These are phyloP conservation scores for Xylophagus ater DNA, from an alignment of 2,888 invertebrate species.

Conservation along the genomic window DNA sequence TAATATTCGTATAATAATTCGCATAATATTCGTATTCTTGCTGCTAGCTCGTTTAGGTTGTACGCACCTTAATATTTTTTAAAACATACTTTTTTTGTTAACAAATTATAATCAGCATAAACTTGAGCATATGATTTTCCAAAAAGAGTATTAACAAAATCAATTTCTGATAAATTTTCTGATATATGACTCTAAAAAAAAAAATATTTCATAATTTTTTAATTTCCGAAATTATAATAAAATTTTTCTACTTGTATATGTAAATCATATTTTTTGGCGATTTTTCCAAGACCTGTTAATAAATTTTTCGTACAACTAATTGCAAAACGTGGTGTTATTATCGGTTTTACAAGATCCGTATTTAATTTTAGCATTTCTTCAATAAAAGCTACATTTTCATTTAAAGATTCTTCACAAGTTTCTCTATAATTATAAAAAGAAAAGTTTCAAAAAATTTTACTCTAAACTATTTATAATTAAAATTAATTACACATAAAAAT, in stretches of 20 bases:
- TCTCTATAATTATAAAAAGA: conserved; percentile 56
- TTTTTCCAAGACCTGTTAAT: conserved; percentile 52
- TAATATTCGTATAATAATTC: no score
- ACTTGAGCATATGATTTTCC: conserved; percentile 58
- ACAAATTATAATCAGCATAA: conserved; percentile 60
- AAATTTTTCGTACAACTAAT: conserved; percentile 62
- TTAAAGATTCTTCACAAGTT: conserved; percentile 49
- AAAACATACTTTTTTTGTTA: conserved; percentile 56
- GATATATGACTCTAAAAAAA: conserved; percentile 69
- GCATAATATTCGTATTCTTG: no score
- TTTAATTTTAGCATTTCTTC: conserved; percentile 42
- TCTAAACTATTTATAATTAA: not conserved
- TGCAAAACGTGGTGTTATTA: conserved; percentile 80
- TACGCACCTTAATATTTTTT: no score
- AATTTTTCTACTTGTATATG: conserved; percentile 60
- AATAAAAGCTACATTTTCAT: conserved; percentile 53
- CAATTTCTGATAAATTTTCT: conserved; percentile 65
- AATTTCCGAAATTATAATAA: no score
- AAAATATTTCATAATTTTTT: no score
- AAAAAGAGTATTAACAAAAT: conserved; percentile 48
- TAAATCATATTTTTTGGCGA: conserved; percentile 56
- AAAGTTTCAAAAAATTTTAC: conserved; percentile 4
- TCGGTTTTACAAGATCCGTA: conserved; percentile 57
- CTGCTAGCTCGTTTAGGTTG: no score
- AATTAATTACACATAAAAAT: conserved; percentile 32